These are phyloP conservation scores for Drosophila mimica DNA, from an alignment of 2,888 invertebrate genomes.

Conservation along the genomic window DNA sequence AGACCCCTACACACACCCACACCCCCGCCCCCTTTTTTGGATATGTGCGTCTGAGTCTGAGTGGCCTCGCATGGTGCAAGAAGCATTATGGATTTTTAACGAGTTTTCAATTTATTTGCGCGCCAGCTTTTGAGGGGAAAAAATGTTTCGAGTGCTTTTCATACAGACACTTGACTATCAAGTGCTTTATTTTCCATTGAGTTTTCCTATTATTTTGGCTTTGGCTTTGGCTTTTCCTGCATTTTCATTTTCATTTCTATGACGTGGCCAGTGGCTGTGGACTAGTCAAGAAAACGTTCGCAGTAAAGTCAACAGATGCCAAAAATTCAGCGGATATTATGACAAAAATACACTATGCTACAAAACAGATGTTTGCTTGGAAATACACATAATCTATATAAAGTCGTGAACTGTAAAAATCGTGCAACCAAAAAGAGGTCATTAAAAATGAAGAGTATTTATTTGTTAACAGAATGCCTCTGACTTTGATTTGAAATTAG, in stretches of 20 bases:
- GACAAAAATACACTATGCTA: constrained; percentile 28
- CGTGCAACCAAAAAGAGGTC: not conserved
- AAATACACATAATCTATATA: not conserved
- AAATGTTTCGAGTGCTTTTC: constrained; percentile 79
- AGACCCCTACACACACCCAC: not conserved
- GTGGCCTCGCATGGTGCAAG: constrained; percentile 52
- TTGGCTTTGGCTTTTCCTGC: constrained; percentile 4
- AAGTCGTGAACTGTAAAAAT: not conserved
- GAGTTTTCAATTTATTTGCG: constrained; percentile 85
- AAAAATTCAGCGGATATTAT: constrained; percentile 7
- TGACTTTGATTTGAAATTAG: not conserved
- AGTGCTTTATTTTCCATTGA: constrained; percentile 64
- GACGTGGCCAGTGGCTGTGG: constrained; percentile 46
- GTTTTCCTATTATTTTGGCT: constrained; percentile 18
- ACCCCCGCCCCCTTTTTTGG: not conserved
- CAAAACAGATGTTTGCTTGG: not conserved
- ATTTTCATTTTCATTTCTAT: constrained; percentile 16
- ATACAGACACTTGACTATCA: constrained; percentile 80
- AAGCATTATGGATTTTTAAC: constrained; percentile 85
- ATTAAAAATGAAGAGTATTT: not conserved
- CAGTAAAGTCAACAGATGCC: constrained; percentile 35
- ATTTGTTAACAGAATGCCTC: not conserved
- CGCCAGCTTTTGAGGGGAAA: constrained; percentile 56
- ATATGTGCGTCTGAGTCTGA: constrained; percentile 28
- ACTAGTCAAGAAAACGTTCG: constrained; percentile 36